Evolutionary conservation across 2,888 invertebrate species (phyloP).

Genomic region (Loripinus fragilis): DNA sequence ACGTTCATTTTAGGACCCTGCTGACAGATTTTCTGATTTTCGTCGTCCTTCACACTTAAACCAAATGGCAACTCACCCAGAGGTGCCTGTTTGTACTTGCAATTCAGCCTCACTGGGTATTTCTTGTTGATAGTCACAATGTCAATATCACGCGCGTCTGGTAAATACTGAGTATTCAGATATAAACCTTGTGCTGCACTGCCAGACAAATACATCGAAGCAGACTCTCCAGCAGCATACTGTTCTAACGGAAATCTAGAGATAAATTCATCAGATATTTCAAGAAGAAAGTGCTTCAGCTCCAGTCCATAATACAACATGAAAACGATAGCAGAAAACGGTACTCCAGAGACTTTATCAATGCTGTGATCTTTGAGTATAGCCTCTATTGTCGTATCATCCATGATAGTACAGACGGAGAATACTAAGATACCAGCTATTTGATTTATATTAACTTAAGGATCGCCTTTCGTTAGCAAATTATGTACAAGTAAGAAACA

Average conservation of each 20-base stretch:
- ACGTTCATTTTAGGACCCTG: neutral
- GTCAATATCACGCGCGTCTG: slow-evolving; percentile 26
- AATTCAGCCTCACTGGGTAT: slow-evolving; percentile 29
- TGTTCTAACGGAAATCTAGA: slow-evolving; percentile 14
- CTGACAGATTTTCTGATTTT: neutral
- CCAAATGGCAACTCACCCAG: neutral
- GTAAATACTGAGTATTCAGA: slow-evolving; percentile 31
- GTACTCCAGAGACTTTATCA: slow-evolving; percentile 25
- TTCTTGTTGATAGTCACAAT: neutral
- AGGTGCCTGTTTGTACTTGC: slow-evolving; percentile 18
- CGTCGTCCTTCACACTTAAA: too few relatives aligned
- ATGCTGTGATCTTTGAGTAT: neutral
- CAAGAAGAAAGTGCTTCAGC: slow-evolving; percentile 31
- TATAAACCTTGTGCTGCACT: slow-evolving; percentile 46
- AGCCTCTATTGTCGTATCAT: too few relatives aligned
- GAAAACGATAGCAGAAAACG: slow-evolving; percentile 32
- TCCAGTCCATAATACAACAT: slow-evolving; percentile 46
- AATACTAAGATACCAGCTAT: too few relatives aligned
- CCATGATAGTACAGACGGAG: too few relatives aligned
- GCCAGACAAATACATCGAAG: slow-evolving; percentile 17
- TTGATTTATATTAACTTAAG: too few relatives aligned
- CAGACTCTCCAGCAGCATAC: slow-evolving; percentile 20
- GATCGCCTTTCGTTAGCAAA: too few relatives aligned
- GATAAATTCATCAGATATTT: slow-evolving; percentile 31
- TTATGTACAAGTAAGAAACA: too few relatives aligned